phyloP scores from a whole-genome alignment of 2,113 vertebrate species.

The Numenius arquata region DNA sequence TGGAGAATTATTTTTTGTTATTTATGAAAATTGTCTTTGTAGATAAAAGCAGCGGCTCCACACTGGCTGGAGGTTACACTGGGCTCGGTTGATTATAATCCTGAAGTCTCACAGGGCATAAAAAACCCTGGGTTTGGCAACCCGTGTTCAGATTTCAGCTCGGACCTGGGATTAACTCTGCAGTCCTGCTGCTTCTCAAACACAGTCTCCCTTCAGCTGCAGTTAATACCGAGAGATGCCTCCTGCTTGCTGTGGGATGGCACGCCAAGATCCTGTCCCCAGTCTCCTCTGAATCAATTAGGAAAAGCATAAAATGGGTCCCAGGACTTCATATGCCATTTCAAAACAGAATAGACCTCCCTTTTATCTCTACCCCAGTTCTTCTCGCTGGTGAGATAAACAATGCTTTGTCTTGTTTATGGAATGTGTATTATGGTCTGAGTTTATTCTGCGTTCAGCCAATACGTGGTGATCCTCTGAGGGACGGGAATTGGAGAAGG shows the following conservation, averaged over 20 bases:
- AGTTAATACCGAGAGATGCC: neutral
- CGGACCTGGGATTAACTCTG: conserved; percentile 8
- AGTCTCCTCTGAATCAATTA: neutral
- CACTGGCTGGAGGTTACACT: neutral
- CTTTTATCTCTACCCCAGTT: neutral
- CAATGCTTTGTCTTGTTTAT: neutral
- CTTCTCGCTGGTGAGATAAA: neutral
- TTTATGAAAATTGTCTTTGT: neutral
- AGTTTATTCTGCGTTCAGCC: neutral
- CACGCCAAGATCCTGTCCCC: conserved; percentile 1
- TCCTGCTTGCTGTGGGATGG: neutral
- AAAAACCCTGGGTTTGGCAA: neutral
- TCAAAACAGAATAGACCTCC: neutral
- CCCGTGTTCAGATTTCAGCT: neutral
- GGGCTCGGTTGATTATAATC: neutral
- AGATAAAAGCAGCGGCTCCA: neutral
- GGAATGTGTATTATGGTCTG: neutral
- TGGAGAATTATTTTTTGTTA: neutral
- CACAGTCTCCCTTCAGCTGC: neutral
- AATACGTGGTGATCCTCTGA: neutral
- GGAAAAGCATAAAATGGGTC: neutral
- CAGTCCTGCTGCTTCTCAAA: conserved; percentile 18
- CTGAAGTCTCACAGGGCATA: neutral
- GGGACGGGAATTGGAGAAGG: neutral
- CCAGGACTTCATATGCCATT: neutral